Evolutionary conservation across 2,113 vertebrate species (phyloP).

Genomic region (Furnarius figulus): DNA sequence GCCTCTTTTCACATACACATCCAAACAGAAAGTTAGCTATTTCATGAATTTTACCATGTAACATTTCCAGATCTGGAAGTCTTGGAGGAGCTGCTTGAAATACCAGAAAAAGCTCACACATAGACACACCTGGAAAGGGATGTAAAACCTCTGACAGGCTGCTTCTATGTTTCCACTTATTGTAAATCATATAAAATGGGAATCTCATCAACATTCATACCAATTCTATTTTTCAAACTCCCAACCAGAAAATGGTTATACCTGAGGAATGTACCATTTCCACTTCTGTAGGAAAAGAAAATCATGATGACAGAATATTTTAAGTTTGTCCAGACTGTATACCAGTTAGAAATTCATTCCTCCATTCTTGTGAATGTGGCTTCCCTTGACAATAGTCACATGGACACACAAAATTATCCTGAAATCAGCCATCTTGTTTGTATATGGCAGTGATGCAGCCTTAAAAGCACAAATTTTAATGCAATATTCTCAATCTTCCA

Average conservation of each 20-base stretch:
- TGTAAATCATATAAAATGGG: neutral
- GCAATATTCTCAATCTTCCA: neutral
- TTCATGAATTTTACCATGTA: neutral
- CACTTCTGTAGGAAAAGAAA: neutral
- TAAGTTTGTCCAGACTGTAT: neutral
- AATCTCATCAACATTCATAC: neutral
- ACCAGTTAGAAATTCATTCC: neutral
- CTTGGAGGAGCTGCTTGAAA: neutral
- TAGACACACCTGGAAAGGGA: neutral
- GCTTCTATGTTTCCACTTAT: neutral
- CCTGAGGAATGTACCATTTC: neutral
- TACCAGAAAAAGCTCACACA: neutral
- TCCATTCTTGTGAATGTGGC: neutral
- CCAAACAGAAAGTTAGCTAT: neutral
- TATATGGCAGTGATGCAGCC: neutral
- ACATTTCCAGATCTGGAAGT: neutral
- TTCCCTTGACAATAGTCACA: neutral
- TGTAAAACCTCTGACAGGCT: neutral
- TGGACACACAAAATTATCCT: neutral
- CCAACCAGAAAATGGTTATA: neutral
- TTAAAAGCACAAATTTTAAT: neutral
- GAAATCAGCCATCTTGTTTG: neutral
- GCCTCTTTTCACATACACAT: neutral
- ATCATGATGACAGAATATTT: neutral
- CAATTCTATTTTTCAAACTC: neutral